A percentile compares a stretch with the other conserved stretches of the same genome.
Evolutionary conservation across 2,888 invertebrate genomes (phyloP).

Genomic region (Epicampocera succincta): DNA sequence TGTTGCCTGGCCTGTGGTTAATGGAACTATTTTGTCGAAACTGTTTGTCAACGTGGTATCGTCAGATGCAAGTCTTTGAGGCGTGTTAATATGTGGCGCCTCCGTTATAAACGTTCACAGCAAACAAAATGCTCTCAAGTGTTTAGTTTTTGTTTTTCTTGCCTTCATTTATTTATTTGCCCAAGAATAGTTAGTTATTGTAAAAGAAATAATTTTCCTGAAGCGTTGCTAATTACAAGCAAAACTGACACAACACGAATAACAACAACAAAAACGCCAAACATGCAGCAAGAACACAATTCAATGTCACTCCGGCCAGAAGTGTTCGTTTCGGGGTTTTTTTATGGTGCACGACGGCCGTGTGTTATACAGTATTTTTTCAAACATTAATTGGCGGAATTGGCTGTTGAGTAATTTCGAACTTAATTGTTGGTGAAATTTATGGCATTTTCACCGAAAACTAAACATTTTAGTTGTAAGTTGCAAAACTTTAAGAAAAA

Average conservation of each 20-base stretch:
- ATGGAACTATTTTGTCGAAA: constrained; percentile 50
- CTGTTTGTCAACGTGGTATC: constrained; percentile 7
- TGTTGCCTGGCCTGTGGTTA: constrained; percentile 44
- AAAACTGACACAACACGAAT: constrained; percentile 62
- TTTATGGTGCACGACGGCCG: background rate
- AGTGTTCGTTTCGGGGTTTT: constrained; percentile 77
- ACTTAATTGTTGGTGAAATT: constrained; percentile 46
- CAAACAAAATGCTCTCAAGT: constrained; percentile 7
- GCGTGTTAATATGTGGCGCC: constrained; percentile 68
- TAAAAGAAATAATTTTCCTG: constrained; percentile 62
- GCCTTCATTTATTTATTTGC: background rate
- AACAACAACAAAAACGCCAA: background rate
- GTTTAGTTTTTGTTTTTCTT: no score
- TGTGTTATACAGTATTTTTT: background rate
- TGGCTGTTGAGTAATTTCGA: constrained; percentile 29
- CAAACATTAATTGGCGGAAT: constrained; percentile 43
- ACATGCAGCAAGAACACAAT: constrained; percentile 57
- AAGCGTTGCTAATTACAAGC: constrained; percentile 77
- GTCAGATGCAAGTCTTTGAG: constrained; percentile 64
- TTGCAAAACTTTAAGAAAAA: no score
- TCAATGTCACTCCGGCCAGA: constrained; percentile 78
- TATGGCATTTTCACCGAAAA: background rate
- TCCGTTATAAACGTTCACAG: constrained; percentile 32
- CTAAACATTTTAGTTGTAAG: background rate
- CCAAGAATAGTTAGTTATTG: constrained; percentile 16